Evolutionary conservation across 2,888 invertebrate species (phyloP), one percentile per base, ranked within the genome.

Genomic region (Campoplex nolae): DNA sequence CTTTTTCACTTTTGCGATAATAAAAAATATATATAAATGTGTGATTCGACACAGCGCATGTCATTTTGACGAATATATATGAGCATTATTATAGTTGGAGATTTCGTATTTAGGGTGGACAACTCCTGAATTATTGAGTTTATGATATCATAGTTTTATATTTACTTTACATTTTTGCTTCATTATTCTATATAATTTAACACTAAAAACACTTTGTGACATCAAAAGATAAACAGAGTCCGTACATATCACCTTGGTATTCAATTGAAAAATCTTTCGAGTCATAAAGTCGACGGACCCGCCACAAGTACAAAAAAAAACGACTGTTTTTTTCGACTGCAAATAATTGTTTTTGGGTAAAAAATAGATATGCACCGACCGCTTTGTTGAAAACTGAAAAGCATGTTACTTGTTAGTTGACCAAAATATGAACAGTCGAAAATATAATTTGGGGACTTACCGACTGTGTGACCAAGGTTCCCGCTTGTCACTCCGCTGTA

Each of bases 1-100:
- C 67, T 58, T 81, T 71, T 80, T 28, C 75, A 48, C 80, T 80
- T 70, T 67, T 65, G 70, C 7, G 51, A 54, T 16, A n/a, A 51
- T 77, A 67, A n/a, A 62, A 68, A 48, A 42, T 38, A 42, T 35
- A 70, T 23, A 54, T 38, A 54, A 45, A 28, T 68, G 11, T 68
- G 18, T 42, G n/a, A 32, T 23, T 67, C 7, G 54, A 56, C 38
- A 28, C 16, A 4, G 38, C 16, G 32, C 32, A 32, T 70, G 9
- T 7, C 18, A 48, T 62, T 76, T 62, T 18, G 35, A 54, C 38
- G 38, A 45, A 7, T 16, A 65, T 67, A 65, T 77, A 77, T n/a
- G 48, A 65, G 7, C 48, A 67, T 35, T 67, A 23, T 51, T 3
- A n/a, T 13, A 65, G 35, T 38, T 2, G 3, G 32, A 16, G 48